These are phyloP conservation scores for Polypedilum pembai DNA, from an alignment of 1,140 invertebrate genomes.

Conservation along the genomic window DNA sequence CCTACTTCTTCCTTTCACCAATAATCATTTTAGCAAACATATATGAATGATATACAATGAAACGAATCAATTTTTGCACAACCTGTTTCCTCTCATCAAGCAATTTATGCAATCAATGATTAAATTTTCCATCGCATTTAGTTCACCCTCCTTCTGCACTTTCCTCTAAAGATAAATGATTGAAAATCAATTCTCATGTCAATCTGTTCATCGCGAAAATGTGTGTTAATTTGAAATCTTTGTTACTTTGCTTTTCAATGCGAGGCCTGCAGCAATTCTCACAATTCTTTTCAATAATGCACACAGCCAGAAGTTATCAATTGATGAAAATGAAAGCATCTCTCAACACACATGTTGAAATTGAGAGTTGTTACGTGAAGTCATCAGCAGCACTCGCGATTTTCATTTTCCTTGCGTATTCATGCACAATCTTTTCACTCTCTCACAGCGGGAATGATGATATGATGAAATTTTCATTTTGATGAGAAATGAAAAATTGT, in stretches of 20 bases:
- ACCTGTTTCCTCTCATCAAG: slow-evolving; percentile 4
- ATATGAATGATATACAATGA: too few species aligned
- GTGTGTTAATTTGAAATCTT: slow-evolving; percentile 26
- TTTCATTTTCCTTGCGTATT: background rate
- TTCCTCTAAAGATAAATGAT: background rate
- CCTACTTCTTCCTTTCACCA: background rate
- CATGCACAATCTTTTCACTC: background rate
- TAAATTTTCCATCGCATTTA: slow-evolving; percentile 19
- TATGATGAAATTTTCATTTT: slow-evolving; percentile 14
- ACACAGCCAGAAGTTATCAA: background rate
- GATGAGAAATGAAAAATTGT: slow-evolving; percentile 18
- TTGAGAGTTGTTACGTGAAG: slow-evolving; percentile 23
- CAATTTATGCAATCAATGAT: background rate
- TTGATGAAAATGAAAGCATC: background rate
- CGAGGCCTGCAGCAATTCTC: background rate
- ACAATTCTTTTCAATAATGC: background rate
- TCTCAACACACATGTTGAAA: slow-evolving; percentile 8
- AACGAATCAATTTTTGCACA: background rate
- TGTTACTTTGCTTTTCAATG: background rate
- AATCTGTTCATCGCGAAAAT: slow-evolving; percentile 5
- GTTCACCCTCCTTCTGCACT: background rate
- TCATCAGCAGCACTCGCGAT: slow-evolving; percentile 21
- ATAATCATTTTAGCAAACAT: too few species aligned
- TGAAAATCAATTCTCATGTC: slow-evolving; percentile 4
- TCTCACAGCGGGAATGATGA: background rate